These are phyloP conservation scores for Allophyes oxyacanthae DNA, from an alignment of 2,888 invertebrate genomes.

Conservation along the genomic window DNA sequence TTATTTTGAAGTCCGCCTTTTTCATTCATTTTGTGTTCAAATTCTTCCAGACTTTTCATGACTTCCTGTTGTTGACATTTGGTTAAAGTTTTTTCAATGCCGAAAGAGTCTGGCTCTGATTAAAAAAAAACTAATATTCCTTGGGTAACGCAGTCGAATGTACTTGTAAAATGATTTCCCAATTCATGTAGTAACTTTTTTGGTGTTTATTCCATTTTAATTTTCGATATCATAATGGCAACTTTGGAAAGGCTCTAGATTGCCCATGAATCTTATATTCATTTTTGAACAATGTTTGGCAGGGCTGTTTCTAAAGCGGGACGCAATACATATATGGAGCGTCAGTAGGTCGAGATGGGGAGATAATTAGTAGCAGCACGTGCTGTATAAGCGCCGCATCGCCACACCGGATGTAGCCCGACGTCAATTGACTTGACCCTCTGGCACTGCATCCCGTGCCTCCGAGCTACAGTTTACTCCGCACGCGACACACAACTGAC, in stretches of 20 bases:
- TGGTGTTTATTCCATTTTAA: no score
- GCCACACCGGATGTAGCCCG: conserved; percentile 80
- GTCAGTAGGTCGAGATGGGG: conserved; percentile 50
- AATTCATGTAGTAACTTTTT: no score
- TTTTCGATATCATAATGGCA: no score
- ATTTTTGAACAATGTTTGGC: not conserved
- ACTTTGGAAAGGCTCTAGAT: no score
- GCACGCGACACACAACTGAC: conserved; percentile 66
- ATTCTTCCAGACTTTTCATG: conserved; percentile 19
- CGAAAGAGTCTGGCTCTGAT: not conserved
- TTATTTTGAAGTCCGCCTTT: conserved; percentile 21
- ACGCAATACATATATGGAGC: conserved; percentile 25
- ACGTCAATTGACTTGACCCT: conserved; percentile 88
- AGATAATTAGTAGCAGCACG: conserved; percentile 74
- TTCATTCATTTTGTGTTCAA: conserved; percentile 13
- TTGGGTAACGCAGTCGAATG: no score
- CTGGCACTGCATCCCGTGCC: conserved; percentile 80
- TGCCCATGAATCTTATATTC: no score
- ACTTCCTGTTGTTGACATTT: conserved; percentile 26
- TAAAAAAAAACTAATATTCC: no score
- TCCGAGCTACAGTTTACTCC: conserved; percentile 65
- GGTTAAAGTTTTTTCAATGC: conserved; percentile 4
- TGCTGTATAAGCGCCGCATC: conserved; percentile 71
- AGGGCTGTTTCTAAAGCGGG: conserved; percentile 10
- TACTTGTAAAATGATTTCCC: no score